Evolutionary conservation across 2,113 vertebrate species (phyloP).

Genomic region (Labeo rohita): DNA sequence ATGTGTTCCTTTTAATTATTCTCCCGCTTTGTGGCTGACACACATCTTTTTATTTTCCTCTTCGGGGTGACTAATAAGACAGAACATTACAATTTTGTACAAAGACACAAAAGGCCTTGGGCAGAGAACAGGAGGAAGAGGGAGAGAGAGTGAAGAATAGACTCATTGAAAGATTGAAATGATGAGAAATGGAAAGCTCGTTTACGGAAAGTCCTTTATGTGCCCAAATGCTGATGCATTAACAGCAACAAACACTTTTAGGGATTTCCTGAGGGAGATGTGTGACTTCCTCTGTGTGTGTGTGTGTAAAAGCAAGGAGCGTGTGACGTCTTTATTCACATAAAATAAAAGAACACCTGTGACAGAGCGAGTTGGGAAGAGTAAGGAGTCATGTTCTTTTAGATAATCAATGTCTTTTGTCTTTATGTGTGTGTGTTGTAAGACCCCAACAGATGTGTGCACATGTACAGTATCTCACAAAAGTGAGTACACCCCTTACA

Average conservation of each 20-base stretch:
- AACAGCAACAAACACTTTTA: neutral
- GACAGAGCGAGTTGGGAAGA: neutral
- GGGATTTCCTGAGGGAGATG: neutral
- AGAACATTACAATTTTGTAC: neutral
- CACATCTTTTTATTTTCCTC: neutral
- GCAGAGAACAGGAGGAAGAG: neutral
- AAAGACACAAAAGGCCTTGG: neutral
- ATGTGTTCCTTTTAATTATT: neutral
- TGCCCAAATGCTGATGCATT: neutral
- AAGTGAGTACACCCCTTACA: no score
- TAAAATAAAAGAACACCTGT: conserved; percentile 1
- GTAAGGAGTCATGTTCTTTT: neutral
- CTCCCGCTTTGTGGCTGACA: neutral
- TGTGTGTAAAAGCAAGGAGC: neutral
- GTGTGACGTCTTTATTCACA: neutral
- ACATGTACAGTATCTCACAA: no score
- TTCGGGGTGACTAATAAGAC: neutral
- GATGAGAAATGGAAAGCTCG: neutral
- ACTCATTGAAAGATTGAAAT: neutral
- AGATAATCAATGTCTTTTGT: neutral
- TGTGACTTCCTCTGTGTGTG: neutral
- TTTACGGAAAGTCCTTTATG: conserved; percentile 4
- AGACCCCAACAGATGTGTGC: neutral
- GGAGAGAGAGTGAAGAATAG: neutral
- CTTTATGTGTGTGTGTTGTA: neutral